phyloP scores from a whole-genome alignment of 2,888 invertebrate genomes.

The Parnassius orleans region DNA sequence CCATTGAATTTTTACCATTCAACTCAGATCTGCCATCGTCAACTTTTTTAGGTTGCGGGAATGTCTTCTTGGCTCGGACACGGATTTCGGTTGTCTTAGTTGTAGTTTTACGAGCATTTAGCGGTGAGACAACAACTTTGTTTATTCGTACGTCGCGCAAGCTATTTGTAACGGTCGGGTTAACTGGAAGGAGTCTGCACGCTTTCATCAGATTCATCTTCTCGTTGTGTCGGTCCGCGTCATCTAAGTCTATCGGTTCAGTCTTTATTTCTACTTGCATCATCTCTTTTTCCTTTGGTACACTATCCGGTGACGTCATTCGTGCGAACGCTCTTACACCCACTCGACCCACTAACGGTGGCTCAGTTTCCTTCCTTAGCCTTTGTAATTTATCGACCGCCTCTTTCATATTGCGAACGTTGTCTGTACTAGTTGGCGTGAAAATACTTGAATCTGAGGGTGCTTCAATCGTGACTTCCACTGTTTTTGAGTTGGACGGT shows the following conservation, averaged over 20 bases:
- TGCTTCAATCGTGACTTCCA: constrained; percentile 48
- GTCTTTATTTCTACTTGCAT: constrained; percentile 66
- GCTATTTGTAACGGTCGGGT: constrained; percentile 37
- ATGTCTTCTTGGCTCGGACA: constrained; percentile 63
- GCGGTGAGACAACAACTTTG: constrained; percentile 53
- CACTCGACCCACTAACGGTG: constrained; percentile 55
- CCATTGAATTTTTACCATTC: constrained; percentile 73
- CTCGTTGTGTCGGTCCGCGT: constrained; percentile 57
- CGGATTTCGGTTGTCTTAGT: constrained; percentile 46
- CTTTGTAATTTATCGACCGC: constrained; percentile 54
- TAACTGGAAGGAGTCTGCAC: constrained; percentile 62
- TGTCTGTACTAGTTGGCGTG: constrained; percentile 55
- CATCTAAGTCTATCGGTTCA: constrained; percentile 68
- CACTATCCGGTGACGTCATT: constrained; percentile 53
- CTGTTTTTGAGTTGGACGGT: constrained; percentile 32
- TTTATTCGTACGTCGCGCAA: constrained; percentile 65
- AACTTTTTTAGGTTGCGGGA: constrained; percentile 61
- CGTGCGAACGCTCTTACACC: constrained; percentile 71
- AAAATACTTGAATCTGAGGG: constrained; percentile 51
- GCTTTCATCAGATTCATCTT: constrained; percentile 67
- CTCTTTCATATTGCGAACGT: constrained; percentile 52
- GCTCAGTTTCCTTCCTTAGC: constrained; percentile 44
- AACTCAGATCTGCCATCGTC: constrained; percentile 62
- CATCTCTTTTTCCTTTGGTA: constrained; percentile 27
- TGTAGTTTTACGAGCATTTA: constrained; percentile 37